Percentiles rank a stretch among this genome's conserved stretches.
Evolutionary conservation across 2,888 invertebrate species (phyloP).

Genomic region (Conistra vaccinii): DNA sequence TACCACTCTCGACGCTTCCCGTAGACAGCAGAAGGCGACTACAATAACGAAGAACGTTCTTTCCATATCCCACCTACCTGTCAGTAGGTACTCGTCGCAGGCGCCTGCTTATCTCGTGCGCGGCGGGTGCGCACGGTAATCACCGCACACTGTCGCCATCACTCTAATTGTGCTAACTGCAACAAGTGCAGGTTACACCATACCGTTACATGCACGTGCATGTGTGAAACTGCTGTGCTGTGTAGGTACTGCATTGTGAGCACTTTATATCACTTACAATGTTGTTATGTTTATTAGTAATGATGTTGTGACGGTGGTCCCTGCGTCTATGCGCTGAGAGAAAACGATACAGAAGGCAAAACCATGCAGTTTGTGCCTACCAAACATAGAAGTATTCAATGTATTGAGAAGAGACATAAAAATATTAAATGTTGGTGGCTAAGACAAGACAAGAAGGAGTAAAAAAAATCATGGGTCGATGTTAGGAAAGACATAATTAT

Average conservation of each 20-base stretch:
- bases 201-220: neutral
- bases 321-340: neutral
- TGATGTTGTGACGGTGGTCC: neutral
- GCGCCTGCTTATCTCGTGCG: slow-evolving; percentile 21
- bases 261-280: slow-evolving; percentile 12
- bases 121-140: slow-evolving; percentile 24
- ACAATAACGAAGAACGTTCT: neutral
- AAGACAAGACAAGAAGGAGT: neutral
- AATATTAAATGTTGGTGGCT: neutral
- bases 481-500: neutral
- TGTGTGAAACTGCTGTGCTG: neutral
- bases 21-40: neutral
- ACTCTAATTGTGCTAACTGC: slow-evolving; percentile 6
- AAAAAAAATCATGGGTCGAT: neutral
- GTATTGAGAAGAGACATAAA: neutral
- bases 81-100: neutral
- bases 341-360: too few relatives aligned
- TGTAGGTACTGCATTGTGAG: neutral
- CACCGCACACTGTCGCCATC: slow-evolving; percentile 11
- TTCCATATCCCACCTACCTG: neutral
- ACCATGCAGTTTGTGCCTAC: neutral
- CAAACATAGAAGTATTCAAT: neutral
- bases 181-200: slow-evolving; percentile 3
- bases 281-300: slow-evolving; percentile 7
- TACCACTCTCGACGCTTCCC: neutral